Percentiles rank a stretch among this genome's conserved stretches.
Conservation (phyloP, 2,113 vertebrate species). For the Ibidorhyncha struthersii region DNA sequence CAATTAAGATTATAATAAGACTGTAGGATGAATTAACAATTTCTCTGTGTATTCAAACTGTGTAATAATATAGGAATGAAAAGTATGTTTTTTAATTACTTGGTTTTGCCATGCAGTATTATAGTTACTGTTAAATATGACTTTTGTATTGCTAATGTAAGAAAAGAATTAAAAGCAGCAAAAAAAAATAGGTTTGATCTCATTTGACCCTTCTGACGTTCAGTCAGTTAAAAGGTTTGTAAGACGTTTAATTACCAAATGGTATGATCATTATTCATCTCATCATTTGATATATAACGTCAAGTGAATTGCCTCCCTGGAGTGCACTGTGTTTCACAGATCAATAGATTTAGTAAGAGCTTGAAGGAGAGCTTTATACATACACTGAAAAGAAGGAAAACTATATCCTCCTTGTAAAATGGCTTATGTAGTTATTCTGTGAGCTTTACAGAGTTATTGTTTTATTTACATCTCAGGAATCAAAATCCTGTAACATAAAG, state of each 20-base stretch:
- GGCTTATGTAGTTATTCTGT: slow-evolving; percentile 53
- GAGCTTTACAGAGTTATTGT: slow-evolving; percentile 36
- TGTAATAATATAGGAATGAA: neutral
- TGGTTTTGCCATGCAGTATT: neutral
- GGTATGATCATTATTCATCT: slow-evolving; percentile 95
- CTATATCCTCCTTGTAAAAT: slow-evolving; percentile 63
- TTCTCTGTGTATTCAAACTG: neutral
- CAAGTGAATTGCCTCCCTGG: slow-evolving; percentile 93
- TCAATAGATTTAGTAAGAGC: slow-evolving; percentile 93
- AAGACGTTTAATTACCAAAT: slow-evolving; percentile 97
- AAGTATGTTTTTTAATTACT: slow-evolving; percentile 7
- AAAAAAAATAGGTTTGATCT: slow-evolving; percentile 78
- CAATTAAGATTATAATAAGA: neutral
- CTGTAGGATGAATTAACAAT: neutral
- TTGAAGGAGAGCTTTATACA: slow-evolving; percentile 82
- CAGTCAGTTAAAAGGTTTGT: slow-evolving; percentile 93
- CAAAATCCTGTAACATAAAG: slow-evolving; percentile 15
- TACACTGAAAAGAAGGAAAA: slow-evolving; percentile 70
- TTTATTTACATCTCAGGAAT: slow-evolving; percentile 66
- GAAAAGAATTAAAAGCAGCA: slow-evolving; percentile 66
- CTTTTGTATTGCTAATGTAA: slow-evolving; percentile 46
- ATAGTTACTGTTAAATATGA: neutral
- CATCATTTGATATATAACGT: slow-evolving; percentile 94
- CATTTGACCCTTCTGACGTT: slow-evolving; percentile 85
- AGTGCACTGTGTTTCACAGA: slow-evolving; percentile 92